Base-by-base conservation (phyloP, 2,888 invertebrate genomes). In the Leptogaster cylindrica region DNA sequence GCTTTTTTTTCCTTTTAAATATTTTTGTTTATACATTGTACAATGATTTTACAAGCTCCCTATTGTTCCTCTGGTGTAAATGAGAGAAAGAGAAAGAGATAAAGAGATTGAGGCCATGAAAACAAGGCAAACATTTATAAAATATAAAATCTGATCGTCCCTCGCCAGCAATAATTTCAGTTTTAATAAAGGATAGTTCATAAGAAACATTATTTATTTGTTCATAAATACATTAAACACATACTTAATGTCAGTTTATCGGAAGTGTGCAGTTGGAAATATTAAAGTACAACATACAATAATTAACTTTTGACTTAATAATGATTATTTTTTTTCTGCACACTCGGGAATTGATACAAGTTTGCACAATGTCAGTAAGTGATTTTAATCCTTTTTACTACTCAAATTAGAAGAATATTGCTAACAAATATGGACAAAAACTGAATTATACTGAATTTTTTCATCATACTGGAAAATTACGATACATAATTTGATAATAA, bases 121-220 rank as follows among this genome's bases (percentile, higher is more conserved):
- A n/a, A n/a, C n/a, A n/a, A n/a, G n/a, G n/a, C n/a, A n/a, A n/a
- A n/a, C n/a, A n/a, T n/a, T n/a, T n/a, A n/a, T n/a, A n/a, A n/a
- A n/a, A n/a, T n/a, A 12, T 14, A 41, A 41, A 41, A 41, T 41
- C n/a, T 18, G 6, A 41, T 41, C 41, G 41, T 12, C 12, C 48
- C 48, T 48, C 48, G 48, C 48, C 48, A 25, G 27, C 12, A 18
- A 25, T n/a, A 12, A 48, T 48, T 48, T 48, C 23, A 4, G 27
- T 25, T 48, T 25, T 2, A 48, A 48, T 5, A 10, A 2, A n/a
- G 2, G 12, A 41, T 6, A 41, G 18, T 4, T 14, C 7, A 10
- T 4, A 41, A 12, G 3, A 1, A 41, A 14, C 2, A 5, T 18
- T 16, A 16, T 41, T 14, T 41, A 14, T 41, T 41, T 41, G 7